phyloP scores from a whole-genome alignment of 2,888 invertebrate genomes.

The Rhagonycha lutea region DNA sequence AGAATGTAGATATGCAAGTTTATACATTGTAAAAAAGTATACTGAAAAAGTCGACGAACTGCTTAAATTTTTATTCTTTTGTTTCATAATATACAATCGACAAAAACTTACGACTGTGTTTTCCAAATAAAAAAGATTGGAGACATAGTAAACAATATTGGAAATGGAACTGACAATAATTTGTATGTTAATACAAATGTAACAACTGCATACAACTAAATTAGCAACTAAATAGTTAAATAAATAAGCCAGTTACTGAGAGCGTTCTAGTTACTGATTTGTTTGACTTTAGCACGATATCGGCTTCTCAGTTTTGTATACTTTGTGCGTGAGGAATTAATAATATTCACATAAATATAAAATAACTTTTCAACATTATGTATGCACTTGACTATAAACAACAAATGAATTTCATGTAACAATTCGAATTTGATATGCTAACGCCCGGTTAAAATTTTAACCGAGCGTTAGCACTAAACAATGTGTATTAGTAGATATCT shows the following conservation, averaged over 20 bases:
- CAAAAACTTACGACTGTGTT: neutral
- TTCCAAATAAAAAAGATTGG: neutral
- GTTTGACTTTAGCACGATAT: constrained; percentile 32
- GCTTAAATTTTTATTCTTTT: neutral
- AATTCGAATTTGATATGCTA: neutral
- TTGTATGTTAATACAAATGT: constrained; percentile 25
- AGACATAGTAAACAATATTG: neutral
- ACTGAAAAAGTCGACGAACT: neutral
- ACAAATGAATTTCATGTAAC: neutral
- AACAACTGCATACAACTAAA: constrained; percentile 28
- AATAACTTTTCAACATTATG: constrained; percentile 5
- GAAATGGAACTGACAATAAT: constrained; percentile 6
- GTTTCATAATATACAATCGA: neutral
- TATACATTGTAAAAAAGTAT: neutral
- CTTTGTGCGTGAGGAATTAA: constrained; percentile 29
- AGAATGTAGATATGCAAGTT: neutral
- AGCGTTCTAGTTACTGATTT: constrained; percentile 31
- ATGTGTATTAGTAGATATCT: neutral
- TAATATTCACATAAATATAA: constrained; percentile 21
- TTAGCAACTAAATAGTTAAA: constrained; percentile 34
- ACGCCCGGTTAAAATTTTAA: neutral
- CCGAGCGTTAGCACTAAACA: neutral
- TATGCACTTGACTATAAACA: neutral
- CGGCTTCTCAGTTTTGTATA: constrained; percentile 28
- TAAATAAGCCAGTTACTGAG: constrained; percentile 32